Conservation (phyloP, 1,140 invertebrate genomes). For the Nautilus pompilius region DNA sequence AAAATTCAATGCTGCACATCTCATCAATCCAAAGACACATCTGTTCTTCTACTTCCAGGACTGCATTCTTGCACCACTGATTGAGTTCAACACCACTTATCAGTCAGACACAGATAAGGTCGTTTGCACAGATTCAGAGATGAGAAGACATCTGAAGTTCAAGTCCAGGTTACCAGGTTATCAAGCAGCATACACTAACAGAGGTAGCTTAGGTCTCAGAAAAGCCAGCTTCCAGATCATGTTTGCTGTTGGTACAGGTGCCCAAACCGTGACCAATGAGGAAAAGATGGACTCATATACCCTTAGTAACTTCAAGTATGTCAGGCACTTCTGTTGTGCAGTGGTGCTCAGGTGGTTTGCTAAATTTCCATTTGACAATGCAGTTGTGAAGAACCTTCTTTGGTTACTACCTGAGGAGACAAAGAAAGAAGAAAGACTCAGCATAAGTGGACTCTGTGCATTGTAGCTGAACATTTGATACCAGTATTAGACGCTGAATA, state of each 20-base stretch:
- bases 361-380: constrained; percentile 8
- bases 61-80: constrained; percentile 11
- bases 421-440: not conserved
- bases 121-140: constrained; percentile 2
- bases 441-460: not conserved
- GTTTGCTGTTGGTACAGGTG: constrained; percentile 6
- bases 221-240: constrained; percentile 7
- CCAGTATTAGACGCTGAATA: not conserved
- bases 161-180: constrained; percentile 3
- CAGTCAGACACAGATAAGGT: constrained; percentile 5
- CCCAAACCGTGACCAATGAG: not conserved
- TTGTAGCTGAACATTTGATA: not conserved
- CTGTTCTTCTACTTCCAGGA: constrained; percentile 11
- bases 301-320: constrained; percentile 5
- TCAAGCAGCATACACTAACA: not conserved
- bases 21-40: constrained; percentile 2
- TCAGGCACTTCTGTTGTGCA: not conserved
- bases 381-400: not conserved
- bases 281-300: not conserved
- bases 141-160: constrained; percentile 8
- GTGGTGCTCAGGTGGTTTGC: not conserved
- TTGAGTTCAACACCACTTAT: constrained; percentile 18
- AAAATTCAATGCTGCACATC: not conserved
- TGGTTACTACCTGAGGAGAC: not conserved
- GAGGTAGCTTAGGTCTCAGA: not conserved